phyloP scores from a whole-genome alignment of 2,797 vertebrate species.

The Falco naumanni region DNA sequence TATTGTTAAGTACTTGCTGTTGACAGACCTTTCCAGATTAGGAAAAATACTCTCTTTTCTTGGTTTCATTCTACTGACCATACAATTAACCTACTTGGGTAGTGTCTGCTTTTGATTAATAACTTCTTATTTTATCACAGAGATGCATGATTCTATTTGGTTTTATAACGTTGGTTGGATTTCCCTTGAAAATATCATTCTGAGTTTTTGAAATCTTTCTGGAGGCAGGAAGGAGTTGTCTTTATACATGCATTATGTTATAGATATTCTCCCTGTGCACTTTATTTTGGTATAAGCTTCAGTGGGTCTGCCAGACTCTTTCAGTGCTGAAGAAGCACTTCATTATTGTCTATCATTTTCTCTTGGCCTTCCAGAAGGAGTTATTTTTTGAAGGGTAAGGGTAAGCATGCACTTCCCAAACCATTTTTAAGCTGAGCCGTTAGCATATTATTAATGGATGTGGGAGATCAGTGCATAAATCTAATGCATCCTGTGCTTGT shows the following conservation, averaged over 20 bases:
- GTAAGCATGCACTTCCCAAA: neutral
- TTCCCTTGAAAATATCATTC: neutral
- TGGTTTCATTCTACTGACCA: neutral
- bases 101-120: constrained; percentile 20
- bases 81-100: constrained; percentile 24
- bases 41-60: neutral
- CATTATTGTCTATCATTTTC: neutral
- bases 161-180: neutral
- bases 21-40: constrained; percentile 8
- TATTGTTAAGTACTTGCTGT: constrained; percentile 9
- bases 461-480: neutral
- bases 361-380: neutral
- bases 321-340: neutral
- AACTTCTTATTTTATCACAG: constrained; percentile 38
- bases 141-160: neutral
- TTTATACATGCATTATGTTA: neutral
- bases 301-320: neutral
- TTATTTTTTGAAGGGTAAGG: neutral
- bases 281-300: neutral
- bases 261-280: neutral
- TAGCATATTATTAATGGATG: neutral
- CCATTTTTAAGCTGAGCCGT: neutral
- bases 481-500: neutral
- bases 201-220: neutral
- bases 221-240: neutral